These are phyloP conservation scores for Lophochroa leadbeateri DNA, from an alignment of 2,113 vertebrate genomes.

Conservation along the genomic window DNA sequence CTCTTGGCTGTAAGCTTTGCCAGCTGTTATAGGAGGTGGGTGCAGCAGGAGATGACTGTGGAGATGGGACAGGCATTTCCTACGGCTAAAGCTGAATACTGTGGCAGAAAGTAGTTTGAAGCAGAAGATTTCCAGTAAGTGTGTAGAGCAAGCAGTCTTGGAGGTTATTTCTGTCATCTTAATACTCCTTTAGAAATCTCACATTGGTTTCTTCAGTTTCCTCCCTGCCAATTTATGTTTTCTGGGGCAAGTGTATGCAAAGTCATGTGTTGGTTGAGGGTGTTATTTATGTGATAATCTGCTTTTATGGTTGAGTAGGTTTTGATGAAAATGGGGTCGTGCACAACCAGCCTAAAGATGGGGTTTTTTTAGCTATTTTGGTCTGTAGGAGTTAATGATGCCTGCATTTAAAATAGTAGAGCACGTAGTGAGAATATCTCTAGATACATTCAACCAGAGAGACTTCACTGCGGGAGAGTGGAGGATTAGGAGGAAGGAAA, in stretches of 20 bases:
- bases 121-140: neutral
- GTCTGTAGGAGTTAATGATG: neutral
- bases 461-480: neutral
- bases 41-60: neutral
- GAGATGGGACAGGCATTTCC: neutral
- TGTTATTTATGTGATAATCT: neutral
- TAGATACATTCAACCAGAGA: neutral
- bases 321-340: neutral
- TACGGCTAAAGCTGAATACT: neutral
- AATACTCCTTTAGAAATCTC: neutral
- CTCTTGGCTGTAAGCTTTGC: neutral
- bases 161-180: neutral
- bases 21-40: neutral
- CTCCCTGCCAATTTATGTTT: neutral
- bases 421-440: neutral
- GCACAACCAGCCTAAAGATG: neutral
- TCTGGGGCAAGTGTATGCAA: neutral
- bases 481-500: neutral
- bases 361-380: neutral
- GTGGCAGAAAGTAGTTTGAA: neutral
- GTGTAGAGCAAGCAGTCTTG: neutral
- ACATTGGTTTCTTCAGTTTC: neutral
- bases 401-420: neutral
- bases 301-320: neutral
- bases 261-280: neutral